These are phyloP conservation scores for Balanococcus diminutus DNA, from an alignment of 2,888 invertebrate genomes.

Conservation along the genomic window DNA sequence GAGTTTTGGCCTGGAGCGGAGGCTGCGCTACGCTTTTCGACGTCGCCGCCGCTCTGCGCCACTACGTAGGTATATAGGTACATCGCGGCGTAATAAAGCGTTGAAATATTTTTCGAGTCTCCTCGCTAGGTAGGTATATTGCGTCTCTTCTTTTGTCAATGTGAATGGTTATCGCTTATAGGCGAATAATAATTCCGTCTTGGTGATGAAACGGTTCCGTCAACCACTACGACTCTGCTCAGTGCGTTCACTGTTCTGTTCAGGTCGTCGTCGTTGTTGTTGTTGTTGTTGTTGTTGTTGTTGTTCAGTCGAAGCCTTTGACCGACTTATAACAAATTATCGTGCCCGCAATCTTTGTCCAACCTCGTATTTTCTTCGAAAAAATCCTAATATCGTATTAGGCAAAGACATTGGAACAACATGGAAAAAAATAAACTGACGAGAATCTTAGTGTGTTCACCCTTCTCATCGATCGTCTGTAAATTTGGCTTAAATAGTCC, in stretches of 20 bases:
- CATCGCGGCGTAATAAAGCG: not conserved
- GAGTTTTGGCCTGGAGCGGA: slow-evolving; percentile 25
- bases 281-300: too few relatives aligned
- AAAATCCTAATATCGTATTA: too few relatives aligned
- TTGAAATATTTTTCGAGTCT: not conserved
- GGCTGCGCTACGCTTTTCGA: not conserved
- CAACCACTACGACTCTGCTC: not conserved
- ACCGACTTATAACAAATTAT: not conserved
- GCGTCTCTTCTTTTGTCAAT: not conserved
- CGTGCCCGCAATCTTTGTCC: too few relatives aligned
- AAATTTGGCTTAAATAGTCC: too few relatives aligned
- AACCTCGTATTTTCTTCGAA: too few relatives aligned
- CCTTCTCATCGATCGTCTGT: too few relatives aligned
- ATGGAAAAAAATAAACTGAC: too few relatives aligned
- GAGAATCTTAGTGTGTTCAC: too few relatives aligned
- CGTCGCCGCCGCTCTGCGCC: not conserved
- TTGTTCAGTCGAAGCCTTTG: not conserved
- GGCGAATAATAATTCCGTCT: slow-evolving; percentile 7
- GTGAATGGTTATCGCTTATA: not conserved
- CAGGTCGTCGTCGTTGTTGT: too few relatives aligned
- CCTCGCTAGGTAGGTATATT: too few relatives aligned
- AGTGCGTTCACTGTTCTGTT: not conserved
- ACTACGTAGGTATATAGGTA: not conserved
- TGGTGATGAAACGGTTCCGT: not conserved
- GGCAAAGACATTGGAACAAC: too few relatives aligned